A percentile compares a stretch with the other conserved stretches of the same genome.
Conservation (phyloP, 2,797 vertebrate species). For the Characodon lateralis region DNA sequence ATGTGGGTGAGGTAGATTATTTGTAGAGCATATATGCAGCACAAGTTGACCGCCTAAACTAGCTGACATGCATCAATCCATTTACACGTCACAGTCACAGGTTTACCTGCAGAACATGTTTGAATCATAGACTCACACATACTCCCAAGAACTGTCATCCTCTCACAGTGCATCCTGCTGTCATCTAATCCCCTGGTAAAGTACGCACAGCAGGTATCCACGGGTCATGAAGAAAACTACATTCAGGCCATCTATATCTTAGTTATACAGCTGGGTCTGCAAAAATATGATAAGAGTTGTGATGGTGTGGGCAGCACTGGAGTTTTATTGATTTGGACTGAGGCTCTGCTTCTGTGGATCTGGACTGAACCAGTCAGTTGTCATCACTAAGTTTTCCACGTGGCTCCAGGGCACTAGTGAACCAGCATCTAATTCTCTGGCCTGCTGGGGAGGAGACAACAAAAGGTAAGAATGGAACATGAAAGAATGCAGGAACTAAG, state of each 20-base stretch:
- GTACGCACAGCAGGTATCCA: background rate
- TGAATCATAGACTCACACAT: conserved; percentile 1
- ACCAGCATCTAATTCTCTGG: background rate
- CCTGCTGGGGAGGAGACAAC: background rate
- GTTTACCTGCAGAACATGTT: background rate
- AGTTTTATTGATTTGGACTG: background rate
- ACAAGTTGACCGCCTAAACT: background rate
- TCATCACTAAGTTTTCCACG: background rate
- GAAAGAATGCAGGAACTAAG: background rate
- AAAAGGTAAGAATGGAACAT: background rate
- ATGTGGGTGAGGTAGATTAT: background rate
- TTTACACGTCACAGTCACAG: background rate
- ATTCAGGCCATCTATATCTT: background rate
- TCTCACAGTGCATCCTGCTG: background rate
- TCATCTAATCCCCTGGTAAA: background rate
- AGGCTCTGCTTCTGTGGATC: background rate
- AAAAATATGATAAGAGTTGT: background rate
- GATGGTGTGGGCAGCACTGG: background rate
- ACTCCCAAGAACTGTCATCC: background rate
- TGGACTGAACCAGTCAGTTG: background rate
- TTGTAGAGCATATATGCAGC: background rate
- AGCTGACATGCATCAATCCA: background rate
- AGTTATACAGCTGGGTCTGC: background rate
- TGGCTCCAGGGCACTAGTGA: background rate
- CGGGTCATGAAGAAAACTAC: background rate